Percentiles rank a stretch among this genome's conserved stretches.
These are phyloP conservation scores for Calosoma granatense DNA, from an alignment of 1,140 invertebrate species.

Conservation along the genomic window DNA sequence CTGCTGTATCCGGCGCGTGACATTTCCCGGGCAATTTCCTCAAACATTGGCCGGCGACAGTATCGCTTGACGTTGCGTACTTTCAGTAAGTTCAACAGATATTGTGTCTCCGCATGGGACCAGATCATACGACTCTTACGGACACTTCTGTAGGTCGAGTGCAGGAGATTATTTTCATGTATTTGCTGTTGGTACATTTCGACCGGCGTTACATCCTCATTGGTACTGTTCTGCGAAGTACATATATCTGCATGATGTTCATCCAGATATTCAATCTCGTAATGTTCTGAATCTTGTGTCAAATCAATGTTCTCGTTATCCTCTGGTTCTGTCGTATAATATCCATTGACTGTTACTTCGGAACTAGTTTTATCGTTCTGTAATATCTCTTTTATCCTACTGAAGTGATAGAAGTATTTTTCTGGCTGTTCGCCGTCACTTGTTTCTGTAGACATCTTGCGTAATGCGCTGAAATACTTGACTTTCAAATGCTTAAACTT, in stretches of 20 bases:
- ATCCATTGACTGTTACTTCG: not conserved
- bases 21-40: not conserved
- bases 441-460: not conserved
- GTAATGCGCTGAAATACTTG: not conserved
- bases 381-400: not conserved
- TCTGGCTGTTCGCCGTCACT: not conserved
- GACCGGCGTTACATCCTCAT: not conserved
- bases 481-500: constrained; percentile 3
- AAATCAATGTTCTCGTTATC: not conserved
- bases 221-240: too few relatives aligned
- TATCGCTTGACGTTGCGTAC: not conserved
- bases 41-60: not conserved
- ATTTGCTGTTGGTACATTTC: not conserved
- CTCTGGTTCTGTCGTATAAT: too few relatives aligned
- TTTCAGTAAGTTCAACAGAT: not conserved
- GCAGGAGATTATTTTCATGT: not conserved
- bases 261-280: not conserved
- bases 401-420: not conserved
- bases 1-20: not conserved
- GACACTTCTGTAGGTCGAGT: not conserved
- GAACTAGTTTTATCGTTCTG: not conserved
- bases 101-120: not conserved
- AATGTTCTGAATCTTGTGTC: not conserved
- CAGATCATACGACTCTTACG: not conserved
- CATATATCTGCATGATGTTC: too few relatives aligned